Evolutionary conservation across 2,888 invertebrate species (phyloP).

Genomic region (Synergus japonicus): DNA sequence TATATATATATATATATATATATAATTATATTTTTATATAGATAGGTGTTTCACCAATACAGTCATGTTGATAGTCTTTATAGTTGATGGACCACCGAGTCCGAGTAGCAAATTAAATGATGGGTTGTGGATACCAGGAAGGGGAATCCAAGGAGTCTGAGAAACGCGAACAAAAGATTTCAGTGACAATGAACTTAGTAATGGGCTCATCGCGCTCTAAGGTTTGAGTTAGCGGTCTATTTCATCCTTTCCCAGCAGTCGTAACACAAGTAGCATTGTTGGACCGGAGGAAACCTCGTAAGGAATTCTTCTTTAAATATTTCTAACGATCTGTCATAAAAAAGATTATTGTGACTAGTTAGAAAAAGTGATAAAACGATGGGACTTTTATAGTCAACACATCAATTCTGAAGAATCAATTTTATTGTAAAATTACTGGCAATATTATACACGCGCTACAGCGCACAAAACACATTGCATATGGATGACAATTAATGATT

Average conservation of each 20-base stretch:
- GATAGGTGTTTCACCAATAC: constrained; percentile 45
- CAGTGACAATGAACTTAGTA: constrained; percentile 58
- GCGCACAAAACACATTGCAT: too few species aligned
- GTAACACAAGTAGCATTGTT: constrained; percentile 44
- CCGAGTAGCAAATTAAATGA: constrained; percentile 55
- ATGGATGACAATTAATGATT: too few species aligned
- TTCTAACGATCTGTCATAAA: constrained; percentile 22
- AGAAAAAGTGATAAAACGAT: not conserved
- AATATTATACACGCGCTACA: too few species aligned
- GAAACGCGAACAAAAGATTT: constrained; percentile 63
- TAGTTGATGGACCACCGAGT: constrained; percentile 53
- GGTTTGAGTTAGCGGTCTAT: constrained; percentile 48
- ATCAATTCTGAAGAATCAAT: not conserved
- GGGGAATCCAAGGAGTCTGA: constrained; percentile 55
- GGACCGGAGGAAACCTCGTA: not conserved
- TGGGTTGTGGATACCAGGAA: constrained; percentile 48
- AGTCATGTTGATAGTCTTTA: constrained; percentile 11
- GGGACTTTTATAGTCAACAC: not conserved
- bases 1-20: constrained; percentile 27
- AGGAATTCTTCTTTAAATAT: constrained; percentile 38
- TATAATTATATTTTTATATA: not conserved
- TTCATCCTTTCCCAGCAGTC: constrained; percentile 46
- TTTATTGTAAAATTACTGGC: too few species aligned
- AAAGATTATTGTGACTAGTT: constrained; percentile 1
- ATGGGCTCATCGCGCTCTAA: constrained; percentile 50